Evolutionary conservation across 2,797 vertebrate species (phyloP).

Genomic region (Halcyon chelicuti): DNA sequence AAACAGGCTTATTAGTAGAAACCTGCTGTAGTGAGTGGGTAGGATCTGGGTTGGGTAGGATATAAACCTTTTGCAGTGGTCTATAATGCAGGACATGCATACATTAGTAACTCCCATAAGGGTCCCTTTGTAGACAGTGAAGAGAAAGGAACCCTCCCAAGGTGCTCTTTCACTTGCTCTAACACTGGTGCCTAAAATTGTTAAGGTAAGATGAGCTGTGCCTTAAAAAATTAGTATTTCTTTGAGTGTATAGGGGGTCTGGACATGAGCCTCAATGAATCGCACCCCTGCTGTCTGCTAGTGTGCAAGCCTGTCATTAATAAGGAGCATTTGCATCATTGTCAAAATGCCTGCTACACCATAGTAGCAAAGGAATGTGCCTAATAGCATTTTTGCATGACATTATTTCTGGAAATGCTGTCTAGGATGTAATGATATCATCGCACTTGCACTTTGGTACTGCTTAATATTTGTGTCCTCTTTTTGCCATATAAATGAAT

Average conservation of each 20-base stretch:
- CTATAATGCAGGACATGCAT: not conserved
- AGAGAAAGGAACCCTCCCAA: not conserved
- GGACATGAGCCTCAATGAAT: not conserved
- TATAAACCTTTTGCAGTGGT: not conserved
- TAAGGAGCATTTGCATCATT: not conserved
- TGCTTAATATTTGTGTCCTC: not conserved
- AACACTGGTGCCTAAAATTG: not conserved
- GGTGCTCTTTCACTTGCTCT: not conserved
- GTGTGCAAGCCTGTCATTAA: not conserved
- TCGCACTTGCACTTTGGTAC: not conserved
- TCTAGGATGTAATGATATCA: not conserved
- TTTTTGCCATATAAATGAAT: not conserved
- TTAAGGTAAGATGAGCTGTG: not conserved
- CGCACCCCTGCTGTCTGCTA: not conserved
- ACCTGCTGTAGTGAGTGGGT: not conserved
- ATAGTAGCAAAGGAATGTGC: not conserved
- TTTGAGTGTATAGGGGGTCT: not conserved
- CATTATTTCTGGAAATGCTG: not conserved
- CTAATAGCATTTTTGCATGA: not conserved
- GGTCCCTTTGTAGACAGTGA: not conserved
- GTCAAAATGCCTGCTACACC: not conserved
- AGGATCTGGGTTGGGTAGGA: not conserved
- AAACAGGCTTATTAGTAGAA: not conserved
- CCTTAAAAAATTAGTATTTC: not conserved
- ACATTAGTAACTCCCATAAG: not conserved